phyloP scores from a whole-genome alignment of 2,888 invertebrate species.

The Neoascia interrupta region DNA sequence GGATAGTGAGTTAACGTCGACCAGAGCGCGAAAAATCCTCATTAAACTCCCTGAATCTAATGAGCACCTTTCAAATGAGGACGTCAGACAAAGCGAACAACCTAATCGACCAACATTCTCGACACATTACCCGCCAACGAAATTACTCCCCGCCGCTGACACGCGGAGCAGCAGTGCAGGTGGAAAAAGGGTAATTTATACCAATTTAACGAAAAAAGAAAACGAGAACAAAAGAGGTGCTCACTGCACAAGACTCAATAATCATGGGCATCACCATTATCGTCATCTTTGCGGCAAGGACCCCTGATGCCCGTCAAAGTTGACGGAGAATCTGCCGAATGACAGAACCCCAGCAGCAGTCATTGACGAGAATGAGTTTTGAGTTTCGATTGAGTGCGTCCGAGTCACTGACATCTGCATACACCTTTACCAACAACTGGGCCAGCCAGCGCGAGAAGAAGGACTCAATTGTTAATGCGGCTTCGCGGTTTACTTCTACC shows the following conservation, averaged over 20 bases:
- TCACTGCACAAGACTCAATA: constrained; percentile 51
- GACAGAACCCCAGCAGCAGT: constrained; percentile 40
- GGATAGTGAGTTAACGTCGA: constrained; percentile 54
- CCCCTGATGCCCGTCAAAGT: constrained; percentile 52
- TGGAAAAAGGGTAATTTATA: constrained; percentile 66
- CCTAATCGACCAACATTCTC: constrained; percentile 46
- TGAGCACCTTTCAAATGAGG: constrained; percentile 64
- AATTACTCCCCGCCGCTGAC: constrained; percentile 12
- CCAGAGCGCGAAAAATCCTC: constrained; percentile 61
- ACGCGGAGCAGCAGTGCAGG: constrained; percentile 19
- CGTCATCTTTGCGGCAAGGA: constrained; percentile 26
- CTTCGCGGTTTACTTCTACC: constrained; percentile 36
- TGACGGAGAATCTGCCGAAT: constrained; percentile 58
- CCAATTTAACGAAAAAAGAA: constrained; percentile 41
- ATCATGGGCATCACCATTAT: constrained; percentile 59
- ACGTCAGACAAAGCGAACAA: constrained; percentile 35
- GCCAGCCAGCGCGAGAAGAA: constrained; percentile 35
- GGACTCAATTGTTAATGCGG: constrained; percentile 40
- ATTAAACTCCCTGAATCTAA: constrained; percentile 63
- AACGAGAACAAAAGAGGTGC: constrained; percentile 4
- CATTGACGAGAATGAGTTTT: constrained; percentile 64
- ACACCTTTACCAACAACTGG: constrained; percentile 13
- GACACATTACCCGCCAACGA: constrained; percentile 39
- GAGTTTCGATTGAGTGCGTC: constrained; percentile 62
- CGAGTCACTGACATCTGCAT: constrained; percentile 68